These are phyloP conservation scores for Pomphorhynchus laevis DNA, from an alignment of 1,140 invertebrate genomes.

Conservation along the genomic window DNA sequence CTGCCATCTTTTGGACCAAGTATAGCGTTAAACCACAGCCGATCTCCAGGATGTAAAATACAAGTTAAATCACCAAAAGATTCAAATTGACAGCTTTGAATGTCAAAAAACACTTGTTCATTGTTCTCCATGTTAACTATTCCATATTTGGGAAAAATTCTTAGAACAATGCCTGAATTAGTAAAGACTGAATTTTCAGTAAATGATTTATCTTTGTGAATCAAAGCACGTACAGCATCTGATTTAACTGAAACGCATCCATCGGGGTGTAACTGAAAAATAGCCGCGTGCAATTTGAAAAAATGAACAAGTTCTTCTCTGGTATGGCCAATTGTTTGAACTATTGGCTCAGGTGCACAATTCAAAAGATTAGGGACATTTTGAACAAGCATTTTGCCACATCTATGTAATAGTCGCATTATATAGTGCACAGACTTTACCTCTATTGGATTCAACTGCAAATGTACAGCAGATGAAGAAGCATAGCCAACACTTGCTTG, in stretches of 20 bases:
- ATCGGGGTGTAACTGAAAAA: slow-evolving; percentile 8
- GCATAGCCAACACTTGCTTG: too few relatives aligned
- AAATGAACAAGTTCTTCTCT: slow-evolving; percentile 7
- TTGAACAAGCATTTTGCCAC: slow-evolving; percentile 7
- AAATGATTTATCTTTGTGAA: slow-evolving; percentile 5
- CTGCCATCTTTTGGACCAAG: slow-evolving; percentile 18
- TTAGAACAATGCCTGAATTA: slow-evolving; percentile 8
- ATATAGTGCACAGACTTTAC: slow-evolving; percentile 10
- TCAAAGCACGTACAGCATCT: slow-evolving; percentile 8
- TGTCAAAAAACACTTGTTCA: slow-evolving; percentile 22
- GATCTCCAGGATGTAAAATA: slow-evolving; percentile 18
- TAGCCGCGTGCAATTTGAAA: slow-evolving; percentile 6
- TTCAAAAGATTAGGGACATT: slow-evolving; percentile 5
- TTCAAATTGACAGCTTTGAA: slow-evolving; percentile 17
- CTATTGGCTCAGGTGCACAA: slow-evolving; percentile 8
- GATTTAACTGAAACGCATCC: slow-evolving; percentile 9
- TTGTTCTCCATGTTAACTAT: slow-evolving; percentile 21
- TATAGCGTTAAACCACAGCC: slow-evolving; percentile 19
- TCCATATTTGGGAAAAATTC: slow-evolving; percentile 17
- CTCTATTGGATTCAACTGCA: slow-evolving; percentile 8
- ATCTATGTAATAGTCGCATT: slow-evolving; percentile 8
- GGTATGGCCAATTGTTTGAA: slow-evolving; percentile 8
- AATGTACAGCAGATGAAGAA: too few relatives aligned
- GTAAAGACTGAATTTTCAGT: slow-evolving; percentile 2
- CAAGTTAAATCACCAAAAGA: slow-evolving; percentile 18